Conservation (phyloP, 2,888 invertebrate genomes). For the Cephus pulcher region DNA sequence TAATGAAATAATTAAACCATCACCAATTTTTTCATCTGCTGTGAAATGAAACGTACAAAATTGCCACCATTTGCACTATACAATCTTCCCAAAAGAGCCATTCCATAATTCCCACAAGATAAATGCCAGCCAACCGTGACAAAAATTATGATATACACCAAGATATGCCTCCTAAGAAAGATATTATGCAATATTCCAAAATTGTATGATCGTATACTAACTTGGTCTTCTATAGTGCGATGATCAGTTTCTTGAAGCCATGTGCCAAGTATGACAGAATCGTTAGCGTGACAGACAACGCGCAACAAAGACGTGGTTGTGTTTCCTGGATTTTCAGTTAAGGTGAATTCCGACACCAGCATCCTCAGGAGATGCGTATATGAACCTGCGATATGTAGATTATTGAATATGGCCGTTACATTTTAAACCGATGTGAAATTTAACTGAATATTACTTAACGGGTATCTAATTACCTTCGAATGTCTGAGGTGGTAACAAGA, state of each 20-base stretch:
- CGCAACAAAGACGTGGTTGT: constrained; percentile 88
- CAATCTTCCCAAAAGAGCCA: background rate
- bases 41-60: background rate
- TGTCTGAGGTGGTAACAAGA: constrained; percentile 81
- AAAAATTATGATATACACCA: background rate
- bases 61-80: background rate
- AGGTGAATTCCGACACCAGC: constrained; percentile 93
- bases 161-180: background rate
- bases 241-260: constrained; percentile 98
- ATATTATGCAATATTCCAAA: background rate
- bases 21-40: background rate
- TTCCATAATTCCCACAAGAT: background rate
- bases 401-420: background rate
- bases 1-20: constrained; percentile 12
- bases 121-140: background rate
- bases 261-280: constrained; percentile 91
- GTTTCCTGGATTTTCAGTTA: constrained; percentile 93
- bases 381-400: constrained; percentile 68
- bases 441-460: background rate
- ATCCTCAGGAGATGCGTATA: constrained; percentile 91
- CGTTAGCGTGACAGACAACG: constrained; percentile 87
- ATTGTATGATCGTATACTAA: constrained; percentile 61
- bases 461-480: constrained; percentile 75
- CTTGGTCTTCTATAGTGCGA: constrained; percentile 97
- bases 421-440: background rate